Conservation (phyloP, 2,797 vertebrate species). For the Coregonus ussuriensis region DNA sequence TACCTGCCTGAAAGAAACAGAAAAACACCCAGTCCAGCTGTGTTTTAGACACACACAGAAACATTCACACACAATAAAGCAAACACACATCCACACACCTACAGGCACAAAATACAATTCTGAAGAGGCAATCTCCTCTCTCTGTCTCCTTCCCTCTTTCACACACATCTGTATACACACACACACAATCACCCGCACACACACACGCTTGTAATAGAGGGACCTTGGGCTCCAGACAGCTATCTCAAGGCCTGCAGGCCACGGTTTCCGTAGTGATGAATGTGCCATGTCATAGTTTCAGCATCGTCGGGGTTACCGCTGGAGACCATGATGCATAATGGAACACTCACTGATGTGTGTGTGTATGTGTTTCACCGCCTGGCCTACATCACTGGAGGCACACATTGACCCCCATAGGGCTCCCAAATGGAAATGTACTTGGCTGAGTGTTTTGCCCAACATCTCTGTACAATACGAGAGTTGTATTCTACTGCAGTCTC, state of each 20-base stretch:
- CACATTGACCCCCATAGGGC: background rate
- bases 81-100: no score
- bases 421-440: background rate
- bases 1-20: background rate
- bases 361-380: background rate
- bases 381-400: background rate
- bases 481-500: background rate
- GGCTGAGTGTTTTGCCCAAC: background rate
- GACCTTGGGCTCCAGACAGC: background rate
- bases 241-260: conserved; percentile 13
- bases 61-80: no score
- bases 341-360: background rate
- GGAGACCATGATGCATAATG: background rate
- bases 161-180: no score
- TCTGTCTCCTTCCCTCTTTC: no score
- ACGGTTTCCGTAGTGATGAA: background rate
- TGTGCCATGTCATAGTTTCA: conserved; percentile 7
- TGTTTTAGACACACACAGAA: no score
- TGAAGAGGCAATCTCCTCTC: no score
- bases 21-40: no score
- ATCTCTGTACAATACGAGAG: background rate
- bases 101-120: no score
- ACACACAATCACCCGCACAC: background rate
- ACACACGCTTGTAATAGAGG: background rate
- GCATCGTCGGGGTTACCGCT: background rate